phyloP scores from a whole-genome alignment of 2,888 invertebrate genomes.

The Trypoxylon attenuatum region DNA sequence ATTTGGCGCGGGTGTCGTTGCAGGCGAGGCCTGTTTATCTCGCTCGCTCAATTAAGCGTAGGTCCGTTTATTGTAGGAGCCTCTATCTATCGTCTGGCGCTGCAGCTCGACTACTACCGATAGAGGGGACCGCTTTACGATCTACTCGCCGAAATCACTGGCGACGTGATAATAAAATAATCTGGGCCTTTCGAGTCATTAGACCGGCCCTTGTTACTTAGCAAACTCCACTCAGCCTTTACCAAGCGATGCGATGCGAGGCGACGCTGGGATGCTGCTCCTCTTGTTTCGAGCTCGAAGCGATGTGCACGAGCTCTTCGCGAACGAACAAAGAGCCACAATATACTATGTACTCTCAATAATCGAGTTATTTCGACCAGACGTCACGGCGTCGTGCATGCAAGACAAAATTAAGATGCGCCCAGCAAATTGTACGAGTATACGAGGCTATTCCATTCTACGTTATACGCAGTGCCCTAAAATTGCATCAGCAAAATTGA shows the following conservation, averaged over 20 bases:
- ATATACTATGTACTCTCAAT: no score
- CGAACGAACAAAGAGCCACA: slow-evolving; percentile 28
- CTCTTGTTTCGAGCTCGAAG: slow-evolving; percentile 30
- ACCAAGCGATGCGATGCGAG: no score
- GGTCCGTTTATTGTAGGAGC: slow-evolving; percentile 43
- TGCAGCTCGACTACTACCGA: slow-evolving; percentile 20
- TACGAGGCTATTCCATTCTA: not conserved
- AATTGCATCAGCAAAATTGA: not conserved
- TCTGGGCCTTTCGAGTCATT: slow-evolving; percentile 74
- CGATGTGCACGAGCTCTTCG: slow-evolving; percentile 37
- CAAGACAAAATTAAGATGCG: no score
- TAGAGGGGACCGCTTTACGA: slow-evolving; percentile 62
- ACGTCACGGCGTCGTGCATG: no score
- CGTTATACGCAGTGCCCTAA: not conserved
- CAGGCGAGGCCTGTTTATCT: slow-evolving; percentile 37
- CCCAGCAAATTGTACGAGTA: no score
- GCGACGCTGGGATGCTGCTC: no score
- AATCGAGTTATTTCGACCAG: no score
- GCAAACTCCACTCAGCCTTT: slow-evolving; percentile 66
- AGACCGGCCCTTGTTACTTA: slow-evolving; percentile 72
- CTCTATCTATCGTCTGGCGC: slow-evolving; percentile 43
- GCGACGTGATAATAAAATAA: slow-evolving; percentile 74
- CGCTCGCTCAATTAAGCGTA: slow-evolving; percentile 48
- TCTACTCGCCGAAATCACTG: slow-evolving; percentile 69
- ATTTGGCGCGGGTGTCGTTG: slow-evolving; percentile 23